Conservation (phyloP, 1,140 invertebrate genomes). For the Cephus cinctus region DNA sequence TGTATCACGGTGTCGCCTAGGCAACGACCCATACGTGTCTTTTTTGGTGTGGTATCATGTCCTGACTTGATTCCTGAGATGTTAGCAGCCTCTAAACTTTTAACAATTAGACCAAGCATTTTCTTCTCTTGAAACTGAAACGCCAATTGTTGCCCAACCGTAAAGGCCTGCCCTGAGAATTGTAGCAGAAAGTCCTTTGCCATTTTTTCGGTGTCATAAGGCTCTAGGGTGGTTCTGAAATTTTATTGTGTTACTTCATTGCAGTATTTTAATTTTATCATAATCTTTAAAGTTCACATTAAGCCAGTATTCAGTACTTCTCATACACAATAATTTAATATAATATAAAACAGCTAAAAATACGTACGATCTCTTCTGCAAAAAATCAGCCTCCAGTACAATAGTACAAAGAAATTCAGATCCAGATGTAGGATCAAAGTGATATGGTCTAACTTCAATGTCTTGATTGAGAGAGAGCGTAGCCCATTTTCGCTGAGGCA, state of each 20-base stretch:
- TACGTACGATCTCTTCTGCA: constrained; percentile 88
- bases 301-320: too few species aligned
- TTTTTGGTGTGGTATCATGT: constrained; percentile 71
- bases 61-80: constrained; percentile 74
- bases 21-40: constrained; percentile 74
- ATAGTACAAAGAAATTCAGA: constrained; percentile 84
- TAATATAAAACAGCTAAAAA: neutral
- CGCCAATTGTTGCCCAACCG: constrained; percentile 86
- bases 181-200: constrained; percentile 87
- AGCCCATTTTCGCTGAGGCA: constrained; percentile 95
- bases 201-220: constrained; percentile 96
- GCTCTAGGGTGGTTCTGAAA: constrained; percentile 77
- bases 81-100: constrained; percentile 88
- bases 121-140: constrained; percentile 90
- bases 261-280: too few species aligned
- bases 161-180: constrained; percentile 89
- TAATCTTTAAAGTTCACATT: too few species aligned
- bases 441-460: constrained; percentile 80
- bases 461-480: constrained; percentile 86
- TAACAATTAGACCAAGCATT: constrained; percentile 79
- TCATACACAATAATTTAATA: too few species aligned
- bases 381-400: constrained; percentile 87
- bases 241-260: constrained; percentile 5
- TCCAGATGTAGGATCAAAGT: constrained; percentile 68
- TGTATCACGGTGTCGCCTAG: constrained; percentile 82